Base-by-base conservation (phyloP, 53 echinoderm and acorn worm species). In the Echinarachnius parma region DNA sequence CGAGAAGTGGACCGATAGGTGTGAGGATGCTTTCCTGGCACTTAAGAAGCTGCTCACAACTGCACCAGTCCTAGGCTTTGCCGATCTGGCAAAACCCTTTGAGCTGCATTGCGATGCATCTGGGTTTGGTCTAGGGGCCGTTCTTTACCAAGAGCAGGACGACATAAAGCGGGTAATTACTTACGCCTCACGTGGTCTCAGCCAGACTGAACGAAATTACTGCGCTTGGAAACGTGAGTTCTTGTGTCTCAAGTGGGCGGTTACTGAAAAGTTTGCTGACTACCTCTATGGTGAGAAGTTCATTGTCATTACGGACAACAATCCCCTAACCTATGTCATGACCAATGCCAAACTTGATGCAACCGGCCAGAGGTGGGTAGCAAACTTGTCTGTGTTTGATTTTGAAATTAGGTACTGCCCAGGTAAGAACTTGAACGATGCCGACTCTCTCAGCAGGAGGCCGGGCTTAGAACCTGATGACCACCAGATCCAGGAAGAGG, bases 281-380 rank as follows among this genome's bases (percentile, higher is more conserved):
- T 78, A 81, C 27, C 30, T 82, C 20, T 81, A 81, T 21, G 82
- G 82, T 13, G 75, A 34, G 9, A 74, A 55, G 30, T 83, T 83
- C 36, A 15, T 66, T 18, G 83, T 83, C 9, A 48, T 72, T n/a
- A 81, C 82, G 2, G 82, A 81, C 46, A 81, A 81, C 45, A 81
- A 81, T 56, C 81, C 81, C 26, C 75, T 75, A 8, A 81, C 81
- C 3, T 81, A 75, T 52, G 75, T 81, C 1, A 59, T 53, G 36
- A 82, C 65, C 36, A 23, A 53, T 28, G 82, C 63, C 21, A 82
- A 76, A 62, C 65, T 83, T 22, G 84, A 83, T 48, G 84, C 84
- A 20, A 74, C 79, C 19, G 62, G 85, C 9, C 79, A 79, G 15
- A 39, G 79, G 11, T 86, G 86, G 80, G 49, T 86, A 9, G 86